Evolutionary conservation across 1,140 invertebrate genomes (phyloP).

Genomic region (Panagrolaimus sp.): DNA sequence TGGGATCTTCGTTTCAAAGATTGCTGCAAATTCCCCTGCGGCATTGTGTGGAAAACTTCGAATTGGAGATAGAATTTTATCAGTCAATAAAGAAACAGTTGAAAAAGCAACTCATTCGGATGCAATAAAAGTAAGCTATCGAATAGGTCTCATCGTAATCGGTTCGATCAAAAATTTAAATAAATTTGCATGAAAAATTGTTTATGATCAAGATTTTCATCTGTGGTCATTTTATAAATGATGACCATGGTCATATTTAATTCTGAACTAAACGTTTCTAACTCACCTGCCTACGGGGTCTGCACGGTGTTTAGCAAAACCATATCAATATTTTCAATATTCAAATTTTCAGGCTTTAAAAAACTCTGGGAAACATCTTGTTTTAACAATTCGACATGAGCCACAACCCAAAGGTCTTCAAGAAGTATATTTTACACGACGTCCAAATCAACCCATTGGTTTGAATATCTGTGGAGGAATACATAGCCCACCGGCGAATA

Average conservation of each 20-base stretch:
- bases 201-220: no score
- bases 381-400: constrained; percentile 82
- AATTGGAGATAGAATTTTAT: constrained; percentile 89
- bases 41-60: constrained; percentile 80
- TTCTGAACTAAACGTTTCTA: no score
- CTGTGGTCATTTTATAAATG: no score
- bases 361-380: constrained; percentile 75
- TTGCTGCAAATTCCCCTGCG: constrained; percentile 86
- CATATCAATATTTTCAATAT: no score
- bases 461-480: constrained; percentile 94
- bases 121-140: constrained; percentile 72
- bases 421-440: constrained; percentile 82
- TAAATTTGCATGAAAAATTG: no score
- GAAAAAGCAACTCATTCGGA: constrained; percentile 82
- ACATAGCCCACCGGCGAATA: constrained; percentile 77
- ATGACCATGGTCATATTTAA: no score
- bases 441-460: constrained; percentile 82
- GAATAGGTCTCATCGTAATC: no score
- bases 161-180: no score
- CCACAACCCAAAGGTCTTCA: constrained; percentile 85
- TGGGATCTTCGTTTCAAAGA: constrained; percentile 96
- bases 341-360: constrained; percentile 68
- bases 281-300: no score
- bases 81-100: constrained; percentile 84
- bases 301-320: no score